Evolutionary conservation across 1,140 invertebrate species (phyloP), one percentile per base, ranked within the genome.

Genomic region (Achroia grisella): DNA sequence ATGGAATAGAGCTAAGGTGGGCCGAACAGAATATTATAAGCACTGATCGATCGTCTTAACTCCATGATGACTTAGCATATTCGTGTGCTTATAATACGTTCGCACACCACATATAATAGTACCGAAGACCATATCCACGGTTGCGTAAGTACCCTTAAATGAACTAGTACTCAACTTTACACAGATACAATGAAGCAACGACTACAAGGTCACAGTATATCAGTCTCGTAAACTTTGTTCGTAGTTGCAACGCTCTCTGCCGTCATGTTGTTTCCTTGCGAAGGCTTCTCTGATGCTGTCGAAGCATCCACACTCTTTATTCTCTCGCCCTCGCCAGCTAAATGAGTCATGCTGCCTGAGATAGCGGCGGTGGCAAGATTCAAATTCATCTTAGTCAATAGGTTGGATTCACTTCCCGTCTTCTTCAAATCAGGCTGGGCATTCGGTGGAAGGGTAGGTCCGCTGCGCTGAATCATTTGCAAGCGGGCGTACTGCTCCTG

Each of bases 401-500:
- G 82, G 73, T 96, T 96, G 13, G 93, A 94, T 70, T 96, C 95
- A 57, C 93, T 95, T n/a, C 94, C 94, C 0, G 94, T 95, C 69
- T 95, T 95, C 75, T 96, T 96, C 4, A 96, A 78, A 43, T 89
- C 88, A 52, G 89, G 88, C 32, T 90, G 88, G 10, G 89, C 88
- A 11, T 88, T 85, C 11, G 89, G 88, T 37, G 90, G 90, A 27
- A 90, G 71, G 0, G 90, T 89, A 1, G 92, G 89, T 8, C 92
- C 90, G 32, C 92, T 91, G 33, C 94, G 89, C 62, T 95, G 94
- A 13, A 96, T 88, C 76, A 94, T 93, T 62, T 97, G 95, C 28
- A 97, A 73, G 8, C 95, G 87, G 0, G 93, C 92, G 74, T 96
- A 97, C 61, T 97, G 95, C 54, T 96, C 95, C 62, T 97, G 95